These are phyloP conservation scores for Elysia chlorotica DNA, from an alignment of 1,140 invertebrate genomes.

Conservation along the genomic window DNA sequence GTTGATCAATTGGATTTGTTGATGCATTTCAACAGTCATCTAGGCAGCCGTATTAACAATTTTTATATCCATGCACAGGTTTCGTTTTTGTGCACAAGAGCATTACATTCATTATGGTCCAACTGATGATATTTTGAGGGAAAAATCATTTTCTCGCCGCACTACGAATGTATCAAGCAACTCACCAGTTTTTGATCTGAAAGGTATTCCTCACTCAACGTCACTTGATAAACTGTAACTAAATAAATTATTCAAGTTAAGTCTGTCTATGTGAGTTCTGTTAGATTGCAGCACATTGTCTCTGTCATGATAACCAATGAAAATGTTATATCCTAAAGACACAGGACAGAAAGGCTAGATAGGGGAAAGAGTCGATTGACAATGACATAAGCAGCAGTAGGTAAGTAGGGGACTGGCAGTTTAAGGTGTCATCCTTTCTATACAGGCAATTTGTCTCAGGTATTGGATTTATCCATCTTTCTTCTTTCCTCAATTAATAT, in stretches of 20 bases:
- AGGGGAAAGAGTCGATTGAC: not conserved
- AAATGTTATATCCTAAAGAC: not conserved
- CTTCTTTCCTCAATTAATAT: no score
- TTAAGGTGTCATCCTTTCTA: no score
- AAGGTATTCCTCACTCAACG: no score
- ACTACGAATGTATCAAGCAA: slow-evolving; percentile 37
- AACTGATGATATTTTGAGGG: slow-evolving; percentile 31
- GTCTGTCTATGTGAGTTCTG: not conserved
- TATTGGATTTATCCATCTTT: no score
- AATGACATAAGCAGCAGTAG: no score
- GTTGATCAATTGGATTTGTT: not conserved
- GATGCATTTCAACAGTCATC: not conserved
- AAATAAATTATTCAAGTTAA: not conserved
- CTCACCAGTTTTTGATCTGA: slow-evolving; percentile 38
- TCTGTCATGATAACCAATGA: not conserved
- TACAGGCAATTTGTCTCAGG: no score
- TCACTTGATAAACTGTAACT: not conserved
- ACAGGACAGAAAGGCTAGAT: not conserved
- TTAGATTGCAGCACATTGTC: not conserved
- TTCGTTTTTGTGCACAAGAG: slow-evolving; percentile 37
- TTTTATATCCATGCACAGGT: no score
- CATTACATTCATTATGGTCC: slow-evolving; percentile 41
- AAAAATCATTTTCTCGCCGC: slow-evolving; percentile 26
- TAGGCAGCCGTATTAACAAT: no score
- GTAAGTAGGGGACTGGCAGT: no score